Conservation (phyloP, 1,140 invertebrate species). For the Drosophila novamexicana region DNA sequence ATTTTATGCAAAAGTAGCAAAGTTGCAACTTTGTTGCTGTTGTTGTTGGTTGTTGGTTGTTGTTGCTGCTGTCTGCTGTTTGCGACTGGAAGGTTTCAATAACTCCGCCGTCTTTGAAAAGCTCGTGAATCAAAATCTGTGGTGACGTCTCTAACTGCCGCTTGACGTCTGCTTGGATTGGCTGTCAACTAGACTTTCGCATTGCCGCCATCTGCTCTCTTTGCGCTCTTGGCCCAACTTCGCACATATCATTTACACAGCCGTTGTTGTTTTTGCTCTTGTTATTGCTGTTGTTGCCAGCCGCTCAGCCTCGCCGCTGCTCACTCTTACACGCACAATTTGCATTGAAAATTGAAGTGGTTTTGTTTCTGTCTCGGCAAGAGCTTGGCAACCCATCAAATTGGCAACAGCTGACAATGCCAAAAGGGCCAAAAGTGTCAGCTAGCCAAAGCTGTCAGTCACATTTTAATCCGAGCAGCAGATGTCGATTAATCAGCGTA, state of each 20-base stretch:
- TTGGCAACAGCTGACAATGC: conserved; percentile 16
- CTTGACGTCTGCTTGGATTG: conserved; percentile 45
- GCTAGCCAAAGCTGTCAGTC: conserved; percentile 6
- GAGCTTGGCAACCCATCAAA: conserved; percentile 13
- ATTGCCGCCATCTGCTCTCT: conserved; percentile 19
- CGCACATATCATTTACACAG: conserved; percentile 23
- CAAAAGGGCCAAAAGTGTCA: conserved; percentile 9
- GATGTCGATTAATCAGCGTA: neutral
- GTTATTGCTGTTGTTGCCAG: neutral
- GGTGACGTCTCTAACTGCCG: conserved; percentile 39
- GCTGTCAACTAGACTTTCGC: conserved; percentile 61
- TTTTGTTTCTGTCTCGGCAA: conserved; percentile 16
- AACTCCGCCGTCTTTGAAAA: conserved; percentile 16
- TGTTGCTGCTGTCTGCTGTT: conserved; percentile 20
- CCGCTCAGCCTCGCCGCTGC: neutral
- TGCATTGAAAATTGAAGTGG: conserved; percentile 29
- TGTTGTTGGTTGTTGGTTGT: conserved; percentile 3
- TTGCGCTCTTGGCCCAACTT: neutral
- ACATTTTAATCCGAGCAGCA: neutral
- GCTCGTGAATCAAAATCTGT: conserved; percentile 35
- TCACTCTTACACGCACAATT: conserved; percentile 8
- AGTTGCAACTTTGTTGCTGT: conserved; percentile 20
- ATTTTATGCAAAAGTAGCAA: conserved; percentile 78
- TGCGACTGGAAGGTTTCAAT: conserved; percentile 43
- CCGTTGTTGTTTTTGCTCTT: neutral